Base-by-base conservation (phyloP, 1,140 invertebrate species). In the Xylocopa sonorina region DNA sequence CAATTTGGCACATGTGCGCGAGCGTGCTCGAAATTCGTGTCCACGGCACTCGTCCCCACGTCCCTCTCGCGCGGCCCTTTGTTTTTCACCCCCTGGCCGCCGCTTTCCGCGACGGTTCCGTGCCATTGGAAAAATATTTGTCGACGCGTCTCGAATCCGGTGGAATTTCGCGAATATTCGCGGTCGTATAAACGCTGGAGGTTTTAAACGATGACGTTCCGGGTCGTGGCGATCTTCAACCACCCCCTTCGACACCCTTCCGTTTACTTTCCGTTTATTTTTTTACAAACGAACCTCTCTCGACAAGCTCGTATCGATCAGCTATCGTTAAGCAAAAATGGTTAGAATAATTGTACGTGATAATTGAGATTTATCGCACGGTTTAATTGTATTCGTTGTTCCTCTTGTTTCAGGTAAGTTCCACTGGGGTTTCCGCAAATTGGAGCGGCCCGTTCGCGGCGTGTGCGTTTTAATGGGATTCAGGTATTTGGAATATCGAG, bases 171-270 rank as follows among this genome's bases (percentile, higher is more conserved):
- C 58, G 69, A 72, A 78, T 78, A 73, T 72, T 78, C 77, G 77
- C 18, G 69, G 77, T 78, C 77, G 58, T 62, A 73, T 73, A 62
- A 73, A 78, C 69, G 69, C 46, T 63, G 41, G 7, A 29, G 48
- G 57, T 73, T 78, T n/a, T 78, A 64, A 73, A 78, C 77, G 57
- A 73, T 78, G 77, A 78, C 60, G 58, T 78, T 78, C 21, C 32
- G 21, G 18, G 9, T 48, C 57, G 67, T 69, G 43, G 51, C 60
- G 60, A 66, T 62, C 63, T 50, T 41, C 41, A 6, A n/a, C 16
- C 16, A 24, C 21, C 24, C n/a, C 16, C 55, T 9, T 24, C 18
- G 16, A 6, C 18, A 2, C 21, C 7, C 16, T 18, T 21, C 18
- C 18, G 6, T 21, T 32, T 32, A 0, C 27, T 32, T 16, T 14